Evolutionary conservation across 1,140 invertebrate genomes (phyloP).

Genomic region (Cylas formicarius): DNA sequence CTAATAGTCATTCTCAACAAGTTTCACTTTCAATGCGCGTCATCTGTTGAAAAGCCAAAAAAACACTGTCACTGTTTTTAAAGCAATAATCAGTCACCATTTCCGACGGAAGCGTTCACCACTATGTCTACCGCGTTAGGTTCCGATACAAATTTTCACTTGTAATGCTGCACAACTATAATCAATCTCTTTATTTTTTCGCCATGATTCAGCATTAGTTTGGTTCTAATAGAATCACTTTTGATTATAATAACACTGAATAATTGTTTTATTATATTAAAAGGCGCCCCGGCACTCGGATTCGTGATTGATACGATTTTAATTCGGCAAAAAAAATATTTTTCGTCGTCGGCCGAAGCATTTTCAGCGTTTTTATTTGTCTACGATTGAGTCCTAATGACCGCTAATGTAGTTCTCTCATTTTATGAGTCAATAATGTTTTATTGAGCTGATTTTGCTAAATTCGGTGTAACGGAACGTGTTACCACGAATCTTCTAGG

Average conservation of each 20-base stretch:
- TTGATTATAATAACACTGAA: slow-evolving; percentile 20
- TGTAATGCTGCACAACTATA: slow-evolving; percentile 18
- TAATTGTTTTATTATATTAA: slow-evolving; percentile 24
- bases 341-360: slow-evolving; percentile 13
- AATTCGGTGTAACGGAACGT: no score
- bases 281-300: slow-evolving; percentile 11
- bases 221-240: slow-evolving; percentile 21
- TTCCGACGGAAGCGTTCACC: no score
- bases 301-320: slow-evolving; percentile 21
- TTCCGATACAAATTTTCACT: slow-evolving; percentile 21
- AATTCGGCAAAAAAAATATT: slow-evolving; percentile 20
- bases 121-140: no score
- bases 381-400: slow-evolving; percentile 14
- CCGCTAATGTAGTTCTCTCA: no score
- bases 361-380: slow-evolving; percentile 14
- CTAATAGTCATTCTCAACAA: no score
- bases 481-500: no score
- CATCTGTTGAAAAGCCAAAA: no score
- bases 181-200: slow-evolving; percentile 20
- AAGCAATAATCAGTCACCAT: no score
- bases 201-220: slow-evolving; percentile 17
- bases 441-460: no score
- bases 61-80: no score
- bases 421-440: no score
- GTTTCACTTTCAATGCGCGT: no score